Evolutionary conservation across 1,140 invertebrate genomes (phyloP), one percentile per base, ranked within the genome.

Genomic region (Apis florea): DNA sequence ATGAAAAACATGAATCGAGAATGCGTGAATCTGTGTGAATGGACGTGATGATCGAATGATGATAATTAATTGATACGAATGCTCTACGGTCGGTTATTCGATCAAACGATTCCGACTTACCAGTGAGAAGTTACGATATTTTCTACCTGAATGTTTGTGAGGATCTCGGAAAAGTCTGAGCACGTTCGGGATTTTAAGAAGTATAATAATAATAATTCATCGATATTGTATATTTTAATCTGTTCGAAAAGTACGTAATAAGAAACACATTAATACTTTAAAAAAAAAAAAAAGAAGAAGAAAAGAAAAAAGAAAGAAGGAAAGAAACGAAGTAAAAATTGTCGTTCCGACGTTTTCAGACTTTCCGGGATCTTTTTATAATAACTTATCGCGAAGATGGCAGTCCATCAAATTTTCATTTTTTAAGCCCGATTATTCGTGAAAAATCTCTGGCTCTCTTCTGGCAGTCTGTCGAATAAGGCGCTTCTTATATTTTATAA

Each of bases 81-180:
- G 71, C 82, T 67, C 26, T 49, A 75, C 51, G 83, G 61, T 82
- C 80, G 56, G 59, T 59, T 58, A 49, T 79, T 68, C 66, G 64
- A 67, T 79, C 69, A 63, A 40, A 74, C 64, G 79, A 51, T 76
- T 83, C 54, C 53, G 64, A 73, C 63, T 77, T 51, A 82, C 83
- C 85, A 76, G 83, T 79, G 79, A 86, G 66, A 84, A 86, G 70
- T 84, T 86, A 73, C 74, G 67, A 85, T 84, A 86, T 86, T 86
- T 86, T 86, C 75, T 86, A 86, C 74, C 84, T 84, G 73, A 86
- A 86, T 79, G 66, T 86, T 86, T 75, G 73, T 51, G 53, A 40
- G 54, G 75, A 84, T 51, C 61, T 61, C 21, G 53, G 26, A 64
- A 53, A 63, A 77, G 81, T 77, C 79, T 73, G 74, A 70, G 72